Base-by-base conservation (phyloP, 1,140 invertebrate genomes). In the Mizuhopecten yessoensis region DNA sequence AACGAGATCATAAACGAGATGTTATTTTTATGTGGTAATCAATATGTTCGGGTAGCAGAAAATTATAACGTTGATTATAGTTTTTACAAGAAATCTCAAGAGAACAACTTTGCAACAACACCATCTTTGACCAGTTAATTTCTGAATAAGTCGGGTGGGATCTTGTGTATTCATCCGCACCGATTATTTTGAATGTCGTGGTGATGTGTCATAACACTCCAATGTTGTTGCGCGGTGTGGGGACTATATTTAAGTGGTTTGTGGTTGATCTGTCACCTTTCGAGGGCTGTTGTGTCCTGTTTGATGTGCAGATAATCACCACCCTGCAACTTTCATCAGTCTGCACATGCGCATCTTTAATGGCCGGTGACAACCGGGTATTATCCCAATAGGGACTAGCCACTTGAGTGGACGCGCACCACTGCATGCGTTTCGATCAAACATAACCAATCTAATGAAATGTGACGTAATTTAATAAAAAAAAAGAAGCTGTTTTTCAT, bases 91-190 rank as follows among this genome's bases (percentile, higher is more conserved):
- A 29, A 75, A 75, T 75, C 57, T 29, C 11, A 75, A 75, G 57
- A 75, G n/a, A 75, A 39, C 5, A 39, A 75, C 57, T n/a, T 29
- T 9, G n/a, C 57, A n/a, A 75, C 57, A 75, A 75, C 57, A 75
- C n/a, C 2, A 75, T 75, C 0, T 75, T 75, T 29, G 57, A 75
- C 57, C 57, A 29, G 23, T 45, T 45, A 75, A 75, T 75, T 75
- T 75, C 5, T 23, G 23, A 75, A 75, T 7, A 75, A 75, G n/a
- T 29, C 57, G 57, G 57, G 15, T 36, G 20, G 34, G 23, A 34
- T 87, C 10, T 87, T n/a, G 87, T 36, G 34, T 87, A 34, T 87
- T 87, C 87, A 87, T 87, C 87, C 87, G 87, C 34, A 87, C 36
- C 87, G 34, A n/a, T 39, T 87, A 39, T 39, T 87, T 17, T 34